phyloP scores from a whole-genome alignment of 1,140 invertebrate species.

The Eumaeus atala region DNA sequence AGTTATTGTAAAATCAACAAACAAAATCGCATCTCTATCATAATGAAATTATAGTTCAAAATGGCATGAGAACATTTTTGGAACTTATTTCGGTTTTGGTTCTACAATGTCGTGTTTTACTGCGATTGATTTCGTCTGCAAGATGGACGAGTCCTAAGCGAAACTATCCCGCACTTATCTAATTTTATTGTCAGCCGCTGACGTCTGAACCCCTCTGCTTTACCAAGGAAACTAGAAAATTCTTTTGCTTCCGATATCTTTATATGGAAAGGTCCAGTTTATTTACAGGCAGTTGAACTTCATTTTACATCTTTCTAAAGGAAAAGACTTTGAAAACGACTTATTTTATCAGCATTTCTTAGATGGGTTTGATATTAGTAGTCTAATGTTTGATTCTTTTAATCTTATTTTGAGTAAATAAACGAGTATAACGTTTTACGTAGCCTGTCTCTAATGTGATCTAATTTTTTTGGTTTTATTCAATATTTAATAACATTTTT shows the following conservation, averaged over 20 bases:
- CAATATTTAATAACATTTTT: too few relatives aligned
- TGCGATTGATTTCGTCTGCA: conserved; percentile 64
- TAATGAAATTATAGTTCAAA: conserved; percentile 28
- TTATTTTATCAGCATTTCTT: too few relatives aligned
- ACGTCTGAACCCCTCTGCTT: conserved; percentile 47
- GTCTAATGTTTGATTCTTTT: too few relatives aligned
- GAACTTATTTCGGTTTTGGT: conserved; percentile 24
- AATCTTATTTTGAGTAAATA: too few relatives aligned
- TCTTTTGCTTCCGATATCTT: conserved; percentile 54
- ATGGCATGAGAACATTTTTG: conserved; percentile 17
- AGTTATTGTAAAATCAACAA: conserved; percentile 20
- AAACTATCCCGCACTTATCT: conserved; percentile 64
- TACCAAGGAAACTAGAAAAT: conserved; percentile 55
- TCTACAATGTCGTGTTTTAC: conserved; percentile 55
- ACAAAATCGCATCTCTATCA: background rate
- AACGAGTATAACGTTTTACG: too few relatives aligned
- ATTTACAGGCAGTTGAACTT: too few relatives aligned
- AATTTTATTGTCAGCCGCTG: conserved; percentile 69
- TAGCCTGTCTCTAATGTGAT: too few relatives aligned
- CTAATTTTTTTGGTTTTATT: too few relatives aligned
- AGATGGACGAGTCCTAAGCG: conserved; percentile 44
- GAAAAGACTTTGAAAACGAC: too few relatives aligned
- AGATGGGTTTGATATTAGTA: too few relatives aligned
- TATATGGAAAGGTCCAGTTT: conserved; percentile 27
- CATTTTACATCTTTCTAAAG: too few relatives aligned